Percentiles rank a stretch among this genome's conserved stretches.
Evolutionary conservation across 2,888 invertebrate species (phyloP).

Genomic region (Anorthoa munda): DNA sequence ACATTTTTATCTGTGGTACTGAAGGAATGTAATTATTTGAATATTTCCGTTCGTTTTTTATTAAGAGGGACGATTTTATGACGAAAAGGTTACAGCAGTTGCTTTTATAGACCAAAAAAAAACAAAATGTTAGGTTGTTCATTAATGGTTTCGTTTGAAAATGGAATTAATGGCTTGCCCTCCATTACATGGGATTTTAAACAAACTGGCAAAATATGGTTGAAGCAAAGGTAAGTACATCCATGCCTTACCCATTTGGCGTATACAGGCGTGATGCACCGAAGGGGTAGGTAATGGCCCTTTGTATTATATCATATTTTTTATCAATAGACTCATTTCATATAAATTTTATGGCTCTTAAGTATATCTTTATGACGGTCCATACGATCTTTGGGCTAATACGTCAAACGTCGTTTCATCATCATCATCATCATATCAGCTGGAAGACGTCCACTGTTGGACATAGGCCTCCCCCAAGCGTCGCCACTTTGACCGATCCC

Average conservation of each 20-base stretch:
- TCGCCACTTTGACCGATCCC: too few relatives aligned
- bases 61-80: slow-evolving; percentile 26
- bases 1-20: slow-evolving; percentile 25
- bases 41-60: slow-evolving; percentile 42
- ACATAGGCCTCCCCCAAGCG: too few relatives aligned
- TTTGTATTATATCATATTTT: background rate
- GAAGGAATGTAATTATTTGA: slow-evolving; percentile 32
- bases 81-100: slow-evolving; percentile 11
- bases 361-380: slow-evolving; percentile 29
- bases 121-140: background rate
- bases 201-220: too few relatives aligned
- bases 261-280: too few relatives aligned
- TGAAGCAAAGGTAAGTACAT: too few relatives aligned
- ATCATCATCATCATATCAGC: too few relatives aligned
- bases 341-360: slow-evolving; percentile 19
- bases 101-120: slow-evolving; percentile 13
- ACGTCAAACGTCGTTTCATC: background rate
- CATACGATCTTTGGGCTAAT: slow-evolving; percentile 12
- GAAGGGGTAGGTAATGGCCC: too few relatives aligned
- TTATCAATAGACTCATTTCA: slow-evolving; percentile 12
- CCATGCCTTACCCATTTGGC: too few relatives aligned
- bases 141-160: slow-evolving; percentile 2
- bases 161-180: too few relatives aligned
- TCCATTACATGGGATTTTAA: too few relatives aligned
- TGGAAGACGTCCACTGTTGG: too few relatives aligned